Evolutionary conservation across 2,888 invertebrate genomes (phyloP).

Genomic region (Liposcelis brunnea): DNA sequence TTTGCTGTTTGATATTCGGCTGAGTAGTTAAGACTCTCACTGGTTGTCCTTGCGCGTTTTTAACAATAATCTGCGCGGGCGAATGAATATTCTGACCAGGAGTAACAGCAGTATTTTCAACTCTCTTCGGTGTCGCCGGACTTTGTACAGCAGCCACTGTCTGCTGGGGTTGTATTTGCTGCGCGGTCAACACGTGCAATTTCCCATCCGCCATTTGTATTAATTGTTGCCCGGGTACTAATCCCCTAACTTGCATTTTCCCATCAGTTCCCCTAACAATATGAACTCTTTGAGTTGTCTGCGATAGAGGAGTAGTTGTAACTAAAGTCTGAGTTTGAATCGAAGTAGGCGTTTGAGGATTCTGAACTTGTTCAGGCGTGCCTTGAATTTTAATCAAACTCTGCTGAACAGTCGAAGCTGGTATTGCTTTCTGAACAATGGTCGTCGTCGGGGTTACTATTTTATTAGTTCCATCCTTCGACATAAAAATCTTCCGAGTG

Average conservation of each 20-base stretch:
- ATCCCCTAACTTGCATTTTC: constrained; percentile 54
- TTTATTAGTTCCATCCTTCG: constrained; percentile 50
- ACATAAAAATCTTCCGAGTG: constrained; percentile 52
- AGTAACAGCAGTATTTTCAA: constrained; percentile 14
- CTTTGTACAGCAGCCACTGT: background rate
- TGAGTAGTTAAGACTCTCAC: background rate
- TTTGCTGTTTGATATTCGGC: background rate
- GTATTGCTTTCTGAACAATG: constrained; percentile 33
- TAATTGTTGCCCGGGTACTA: constrained; percentile 51
- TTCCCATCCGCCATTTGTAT: constrained; percentile 89
- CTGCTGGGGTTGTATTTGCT: constrained; percentile 27
- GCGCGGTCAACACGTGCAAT: constrained; percentile 61
- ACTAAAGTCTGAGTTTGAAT: constrained; percentile 4
- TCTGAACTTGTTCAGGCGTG: constrained; percentile 21
- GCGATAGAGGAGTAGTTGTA: constrained; percentile 13
- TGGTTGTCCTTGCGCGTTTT: constrained; percentile 3
- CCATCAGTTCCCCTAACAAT: constrained; percentile 81
- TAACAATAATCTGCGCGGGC: background rate
- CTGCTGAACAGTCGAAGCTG: constrained; percentile 25
- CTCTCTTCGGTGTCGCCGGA: background rate
- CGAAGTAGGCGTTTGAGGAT: constrained; percentile 17
- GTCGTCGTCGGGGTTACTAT: constrained; percentile 40
- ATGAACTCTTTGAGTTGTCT: constrained; percentile 57
- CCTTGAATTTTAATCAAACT: constrained; percentile 34
- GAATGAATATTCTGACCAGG: constrained; percentile 16